These are phyloP conservation scores for Zaprionus camerounensis DNA, from an alignment of 1,140 invertebrate species.

Conservation along the genomic window DNA sequence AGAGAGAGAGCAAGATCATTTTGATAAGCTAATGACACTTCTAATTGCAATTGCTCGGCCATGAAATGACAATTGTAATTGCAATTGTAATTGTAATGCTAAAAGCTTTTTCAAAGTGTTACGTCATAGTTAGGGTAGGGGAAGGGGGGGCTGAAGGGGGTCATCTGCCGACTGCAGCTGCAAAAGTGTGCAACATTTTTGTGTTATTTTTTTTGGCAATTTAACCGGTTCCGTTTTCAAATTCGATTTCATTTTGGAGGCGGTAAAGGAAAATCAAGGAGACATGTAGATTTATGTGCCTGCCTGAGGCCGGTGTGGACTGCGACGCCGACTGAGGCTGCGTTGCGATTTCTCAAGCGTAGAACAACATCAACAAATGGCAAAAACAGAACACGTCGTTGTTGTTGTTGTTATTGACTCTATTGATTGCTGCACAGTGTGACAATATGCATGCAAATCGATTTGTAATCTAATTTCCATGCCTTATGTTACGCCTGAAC, in stretches of 20 bases:
- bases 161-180: conserved; percentile 23
- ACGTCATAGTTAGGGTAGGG: not conserved
- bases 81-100: conserved; percentile 43
- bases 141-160: not conserved
- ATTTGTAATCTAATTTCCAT: conserved; percentile 40
- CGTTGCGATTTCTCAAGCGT: conserved; percentile 9
- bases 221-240: conserved; percentile 47
- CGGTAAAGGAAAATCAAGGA: not conserved
- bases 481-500: conserved; percentile 30
- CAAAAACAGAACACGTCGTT: conserved; percentile 39
- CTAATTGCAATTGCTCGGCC: conserved; percentile 48
- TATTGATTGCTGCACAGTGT: conserved; percentile 45
- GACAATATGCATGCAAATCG: conserved; percentile 14
- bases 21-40: conserved; percentile 44
- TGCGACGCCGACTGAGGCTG: not conserved
- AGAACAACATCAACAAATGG: conserved; percentile 25
- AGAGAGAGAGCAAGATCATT: conserved; percentile 13
- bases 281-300: conserved; percentile 33
- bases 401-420: not conserved
- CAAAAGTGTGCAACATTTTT: conserved; percentile 19
- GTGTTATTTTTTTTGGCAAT: conserved; percentile 3
- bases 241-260: conserved; percentile 45
- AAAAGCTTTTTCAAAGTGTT: not conserved
- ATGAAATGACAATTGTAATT: conserved; percentile 51
- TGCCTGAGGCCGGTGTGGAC: not conserved